Evolutionary conservation across 2,888 invertebrate genomes (phyloP), one percentile per base, ranked within the genome.

Genomic region (Mythimna lalbum): DNA sequence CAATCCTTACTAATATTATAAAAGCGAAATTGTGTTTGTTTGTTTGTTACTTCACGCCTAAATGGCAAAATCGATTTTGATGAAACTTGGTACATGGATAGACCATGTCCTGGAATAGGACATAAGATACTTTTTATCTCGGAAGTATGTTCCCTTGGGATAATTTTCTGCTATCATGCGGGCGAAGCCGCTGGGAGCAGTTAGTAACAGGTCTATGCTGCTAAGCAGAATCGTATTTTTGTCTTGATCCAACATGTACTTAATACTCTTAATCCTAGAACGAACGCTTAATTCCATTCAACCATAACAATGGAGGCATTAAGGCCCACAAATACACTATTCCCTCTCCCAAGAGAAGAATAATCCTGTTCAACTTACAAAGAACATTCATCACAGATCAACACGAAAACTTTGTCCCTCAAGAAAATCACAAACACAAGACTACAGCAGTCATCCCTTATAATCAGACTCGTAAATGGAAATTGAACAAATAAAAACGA

Each of bases 381-480:
- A 68, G 36, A 57, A 57, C 57, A 57, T 57, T 57, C 57, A 57
- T 55, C 55, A 55, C 19, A 21, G 19, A 23, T 6, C 43, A 47
- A 59, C 67, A 61, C 43, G 56, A 76, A 80, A 79, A 82, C 73
- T 82, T 84, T 60, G 56, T 33, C 50, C 21, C 50, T 36, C 50
- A 62, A 68, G 60, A 65, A 73, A 80, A 80, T 75, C 80, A 69
- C 55, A 63, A 85, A 84, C 77, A 80, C 73, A 81, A 80, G 69
- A 61, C 71, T 78, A 73, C 69, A 63, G 65, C 63, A 79, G 72
- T 70, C 77, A 70, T 76, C 53, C 63, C 74, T 75, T 82, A 78
- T 84, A 84, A 87, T 86, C 83, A 83, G 77, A 73, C 70, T 80
- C 83, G 82, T 85, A 84, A 87, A 80, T 86, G 80, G 85, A 74